Base-by-base conservation (phyloP, 2,797 vertebrate genomes). In the Bradypus variegatus region DNA sequence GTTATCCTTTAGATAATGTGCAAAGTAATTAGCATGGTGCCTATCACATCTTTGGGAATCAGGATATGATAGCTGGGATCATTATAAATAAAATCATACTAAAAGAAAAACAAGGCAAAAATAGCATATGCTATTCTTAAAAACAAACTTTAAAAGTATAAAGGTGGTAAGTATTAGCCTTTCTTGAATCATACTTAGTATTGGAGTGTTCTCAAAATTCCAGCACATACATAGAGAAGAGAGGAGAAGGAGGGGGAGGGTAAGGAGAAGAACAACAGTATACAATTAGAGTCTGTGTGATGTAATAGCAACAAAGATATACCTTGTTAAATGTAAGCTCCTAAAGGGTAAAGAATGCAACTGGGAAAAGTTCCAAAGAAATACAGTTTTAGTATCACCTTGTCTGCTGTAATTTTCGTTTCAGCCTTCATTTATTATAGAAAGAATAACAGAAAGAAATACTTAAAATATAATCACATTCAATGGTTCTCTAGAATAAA, bases 361-460 rank as follows among this genome's bases (percentile, higher is more conserved):
- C 27, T 48, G 9, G 79, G 75, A 27, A 38, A 92, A 85, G 2
- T 73, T 88, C n/a, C 53, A 82, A 58, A 78, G 14, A 93, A 81
- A 90, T 72, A 58, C 1, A 86, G 29, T 53, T 90, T 86, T 72
- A 77, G 5, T 70, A 77, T 78, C 48, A 75, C 11, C 78, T 65
- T 65, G 0, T 76, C 65, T 88, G 7, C 2, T 58, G 5, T 62
- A 88, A 58, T 76, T 3, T 84, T 73, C 86, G 21, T 62, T 91
- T 87, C 55, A 85, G 78, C 11, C 18, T 88, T 9, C 15, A 45
- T 82, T 62, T 73, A 29, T 60, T 64, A 84, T 21, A 65, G 18
- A 82, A 53, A 88, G 13, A 82, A 92, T 79, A 88, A 77, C 53
- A 53, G 15, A 88, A 91, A 53, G 19, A 87, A 91, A 70, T 64